These are phyloP conservation scores for Cantharis rufa DNA, from an alignment of 2,888 invertebrate species.

Conservation along the genomic window DNA sequence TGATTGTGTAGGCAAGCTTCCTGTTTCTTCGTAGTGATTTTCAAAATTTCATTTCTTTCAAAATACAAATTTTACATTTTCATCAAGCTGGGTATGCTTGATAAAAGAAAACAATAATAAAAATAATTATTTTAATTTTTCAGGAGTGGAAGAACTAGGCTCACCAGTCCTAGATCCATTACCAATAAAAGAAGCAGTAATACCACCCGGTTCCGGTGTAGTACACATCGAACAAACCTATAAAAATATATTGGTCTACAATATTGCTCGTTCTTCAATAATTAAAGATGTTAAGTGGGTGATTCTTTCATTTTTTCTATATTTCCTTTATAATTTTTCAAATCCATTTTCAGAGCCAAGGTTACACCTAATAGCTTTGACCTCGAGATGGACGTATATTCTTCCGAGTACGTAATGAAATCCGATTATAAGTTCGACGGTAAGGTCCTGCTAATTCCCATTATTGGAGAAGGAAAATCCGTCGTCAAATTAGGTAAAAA, in stretches of 20 bases:
- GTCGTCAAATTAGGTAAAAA: conserved; percentile 67
- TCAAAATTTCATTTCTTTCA: no score
- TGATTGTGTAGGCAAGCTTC: no score
- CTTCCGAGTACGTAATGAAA: conserved; percentile 63
- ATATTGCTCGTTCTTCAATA: neutral
- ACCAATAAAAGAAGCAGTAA: neutral
- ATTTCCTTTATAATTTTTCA: neutral
- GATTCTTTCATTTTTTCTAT: no score
- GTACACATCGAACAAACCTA: neutral
- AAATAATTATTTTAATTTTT: neutral
- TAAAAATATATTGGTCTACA: neutral
- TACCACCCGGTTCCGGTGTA: neutral
- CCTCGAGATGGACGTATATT: conserved; percentile 55
- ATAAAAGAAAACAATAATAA: no score
- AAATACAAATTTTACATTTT: no score
- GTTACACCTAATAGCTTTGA: neutral
- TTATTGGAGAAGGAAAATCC: conserved; percentile 66
- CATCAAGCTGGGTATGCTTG: no score
- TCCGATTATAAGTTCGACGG: conserved; percentile 70
- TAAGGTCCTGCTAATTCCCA: conserved; percentile 66
- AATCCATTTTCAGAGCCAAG: neutral
- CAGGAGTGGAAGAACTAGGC: neutral
- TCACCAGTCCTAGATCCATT: conserved; percentile 55
- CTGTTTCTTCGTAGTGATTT: no score
- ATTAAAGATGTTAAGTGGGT: neutral